A percentile compares a stretch with the other conserved stretches of the same genome.
phyloP scores from a whole-genome alignment of 2,797 vertebrate species.

The Acanthis flammea region DNA sequence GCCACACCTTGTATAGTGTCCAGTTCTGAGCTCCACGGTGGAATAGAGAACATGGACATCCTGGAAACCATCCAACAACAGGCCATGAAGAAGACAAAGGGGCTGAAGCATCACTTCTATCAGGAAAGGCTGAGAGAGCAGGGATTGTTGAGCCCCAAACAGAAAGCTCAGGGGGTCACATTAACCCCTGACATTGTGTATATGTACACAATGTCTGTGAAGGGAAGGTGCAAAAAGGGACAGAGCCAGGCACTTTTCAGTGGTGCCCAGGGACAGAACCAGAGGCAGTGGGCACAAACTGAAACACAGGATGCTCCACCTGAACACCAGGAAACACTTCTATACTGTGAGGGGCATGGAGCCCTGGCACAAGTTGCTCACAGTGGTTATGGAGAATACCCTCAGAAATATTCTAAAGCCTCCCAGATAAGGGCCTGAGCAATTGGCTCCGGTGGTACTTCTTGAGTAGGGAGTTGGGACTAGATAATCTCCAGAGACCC shows the following conservation, averaged over 20 bases:
- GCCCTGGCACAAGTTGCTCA: neutral
- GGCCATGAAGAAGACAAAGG: neutral
- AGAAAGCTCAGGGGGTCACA: neutral
- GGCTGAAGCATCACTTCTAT: rapidly evolving
- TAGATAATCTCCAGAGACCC: neutral
- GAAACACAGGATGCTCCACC: neutral
- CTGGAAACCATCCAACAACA: neutral
- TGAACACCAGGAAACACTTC: neutral
- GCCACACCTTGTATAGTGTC: neutral
- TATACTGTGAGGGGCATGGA: neutral
- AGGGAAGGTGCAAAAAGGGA: neutral
- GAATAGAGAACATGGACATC: neutral
- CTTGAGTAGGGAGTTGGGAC: neutral
- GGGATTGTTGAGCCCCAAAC: neutral
- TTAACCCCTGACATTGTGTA: too few species aligned
- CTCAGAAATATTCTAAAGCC: neutral
- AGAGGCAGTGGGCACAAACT: neutral
- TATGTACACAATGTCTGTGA: neutral
- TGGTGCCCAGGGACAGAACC: neutral
- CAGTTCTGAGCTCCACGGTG: neutral
- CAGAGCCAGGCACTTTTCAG: neutral
- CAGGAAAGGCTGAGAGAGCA: neutral
- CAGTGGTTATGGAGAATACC: neutral
- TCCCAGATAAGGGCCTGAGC: rapidly evolving
- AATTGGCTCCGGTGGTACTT: neutral